These are phyloP conservation scores for Ceyx margarethae DNA, from an alignment of 2,113 vertebrate species.

Conservation along the genomic window DNA sequence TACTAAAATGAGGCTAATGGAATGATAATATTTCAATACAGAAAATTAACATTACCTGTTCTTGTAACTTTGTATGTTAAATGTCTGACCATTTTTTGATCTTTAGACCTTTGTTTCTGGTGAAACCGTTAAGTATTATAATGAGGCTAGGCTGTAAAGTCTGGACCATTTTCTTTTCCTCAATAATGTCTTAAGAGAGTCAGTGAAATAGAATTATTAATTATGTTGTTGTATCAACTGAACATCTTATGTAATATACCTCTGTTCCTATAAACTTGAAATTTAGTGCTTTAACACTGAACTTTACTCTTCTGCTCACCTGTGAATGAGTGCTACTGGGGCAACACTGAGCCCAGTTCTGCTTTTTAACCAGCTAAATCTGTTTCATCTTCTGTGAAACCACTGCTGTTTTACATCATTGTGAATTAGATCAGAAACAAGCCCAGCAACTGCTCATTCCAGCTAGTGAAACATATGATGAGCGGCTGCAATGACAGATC, in stretches of 20 bases:
- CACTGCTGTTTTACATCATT: slow-evolving; percentile 20
- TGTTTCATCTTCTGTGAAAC: slow-evolving; percentile 3
- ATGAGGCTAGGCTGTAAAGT: not conserved
- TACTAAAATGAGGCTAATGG: not conserved
- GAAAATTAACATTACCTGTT: not conserved
- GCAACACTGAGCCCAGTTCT: not conserved
- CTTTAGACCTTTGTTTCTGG: not conserved
- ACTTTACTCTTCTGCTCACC: not conserved
- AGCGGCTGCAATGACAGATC: slow-evolving; percentile 7
- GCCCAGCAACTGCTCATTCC: not conserved
- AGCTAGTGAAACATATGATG: slow-evolving; percentile 1
- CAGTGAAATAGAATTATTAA: not conserved
- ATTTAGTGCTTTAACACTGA: not conserved
- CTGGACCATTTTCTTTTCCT: not conserved
- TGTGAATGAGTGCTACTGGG: not conserved
- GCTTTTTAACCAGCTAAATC: slow-evolving; percentile 18
- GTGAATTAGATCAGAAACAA: slow-evolving; percentile 36
- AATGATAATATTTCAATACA: not conserved
- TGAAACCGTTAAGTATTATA: not conserved
- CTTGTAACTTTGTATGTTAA: not conserved
- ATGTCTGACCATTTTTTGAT: not conserved
- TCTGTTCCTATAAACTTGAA: not conserved
- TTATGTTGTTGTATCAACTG: not conserved
- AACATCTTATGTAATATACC: not conserved
- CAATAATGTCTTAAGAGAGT: not conserved